Evolutionary conservation across 1,140 invertebrate genomes (phyloP).

Genomic region (Nymphalis io): DNA sequence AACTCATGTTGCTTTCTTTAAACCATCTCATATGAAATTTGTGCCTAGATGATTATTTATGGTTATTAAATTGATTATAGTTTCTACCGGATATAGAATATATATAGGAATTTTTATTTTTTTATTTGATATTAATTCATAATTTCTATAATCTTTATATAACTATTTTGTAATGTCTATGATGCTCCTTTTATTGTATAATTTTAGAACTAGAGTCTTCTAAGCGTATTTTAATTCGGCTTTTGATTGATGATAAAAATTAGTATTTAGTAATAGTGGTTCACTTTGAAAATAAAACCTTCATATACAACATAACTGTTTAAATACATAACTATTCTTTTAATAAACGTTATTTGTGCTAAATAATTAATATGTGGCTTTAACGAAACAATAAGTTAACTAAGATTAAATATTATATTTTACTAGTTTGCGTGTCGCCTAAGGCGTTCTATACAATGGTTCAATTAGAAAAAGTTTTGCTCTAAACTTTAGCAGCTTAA

Average conservation of each 20-base stretch:
- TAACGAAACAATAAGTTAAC: slow-evolving; percentile 1
- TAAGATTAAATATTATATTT: not conserved
- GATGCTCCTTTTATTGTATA: no score
- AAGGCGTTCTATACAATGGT: slow-evolving; percentile 1
- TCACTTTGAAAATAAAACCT: no score
- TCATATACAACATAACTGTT: no score
- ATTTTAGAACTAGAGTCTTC: no score
- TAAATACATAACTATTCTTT: not conserved
- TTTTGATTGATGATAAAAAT: no score
- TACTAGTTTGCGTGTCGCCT: slow-evolving; percentile 2
- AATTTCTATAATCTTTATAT: no score
- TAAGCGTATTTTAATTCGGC: no score
- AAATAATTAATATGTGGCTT: not conserved
- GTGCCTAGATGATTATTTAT: slow-evolving; percentile 1
- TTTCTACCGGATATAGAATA: not conserved
- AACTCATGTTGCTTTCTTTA: slow-evolving; percentile 19
- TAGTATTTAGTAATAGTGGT: no score
- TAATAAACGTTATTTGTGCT: not conserved
- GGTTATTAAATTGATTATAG: not conserved
- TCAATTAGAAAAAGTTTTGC: not conserved
- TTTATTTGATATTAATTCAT: not conserved
- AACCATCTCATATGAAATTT: slow-evolving; percentile 6
- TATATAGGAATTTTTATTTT: not conserved
- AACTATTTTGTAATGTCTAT: no score
- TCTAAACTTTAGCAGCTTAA: not conserved